These are phyloP conservation scores for Adelges cooleyi DNA, from an alignment of 1,140 invertebrate genomes.

Conservation along the genomic window DNA sequence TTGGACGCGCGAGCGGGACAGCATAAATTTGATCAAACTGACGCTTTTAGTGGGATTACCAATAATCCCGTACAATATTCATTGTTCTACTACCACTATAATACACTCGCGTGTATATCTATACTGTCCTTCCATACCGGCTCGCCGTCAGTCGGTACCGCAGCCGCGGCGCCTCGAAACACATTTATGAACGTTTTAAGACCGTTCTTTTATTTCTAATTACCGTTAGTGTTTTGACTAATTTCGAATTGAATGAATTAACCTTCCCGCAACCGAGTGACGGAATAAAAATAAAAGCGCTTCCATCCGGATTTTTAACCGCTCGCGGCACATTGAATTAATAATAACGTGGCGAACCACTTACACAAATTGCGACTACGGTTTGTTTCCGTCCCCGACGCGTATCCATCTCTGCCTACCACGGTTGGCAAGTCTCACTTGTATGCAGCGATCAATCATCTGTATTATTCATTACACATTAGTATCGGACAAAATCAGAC, in stretches of 20 bases:
- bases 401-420: no score
- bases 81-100: slow-evolving; percentile 1
- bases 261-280: not conserved
- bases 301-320: no score
- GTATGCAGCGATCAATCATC: no score
- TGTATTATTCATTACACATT: no score
- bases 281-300: not conserved
- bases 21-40: slow-evolving; percentile 29
- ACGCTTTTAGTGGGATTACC: slow-evolving; percentile 29
- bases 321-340: no score
- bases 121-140: not conserved
- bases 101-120: not conserved
- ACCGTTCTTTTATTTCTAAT: not conserved
- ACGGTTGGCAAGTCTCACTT: no score
- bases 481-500: no score
- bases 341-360: not conserved
- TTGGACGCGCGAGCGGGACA: slow-evolving; percentile 25
- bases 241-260: slow-evolving; percentile 12
- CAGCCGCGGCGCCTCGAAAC: not conserved
- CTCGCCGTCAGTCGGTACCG: not conserved
- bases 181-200: not conserved
- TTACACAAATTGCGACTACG: slow-evolving; percentile 6
- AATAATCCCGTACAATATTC: slow-evolving; percentile 28
- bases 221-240: not conserved
- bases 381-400: no score